Evolutionary conservation across 2,797 vertebrate species (phyloP).

Genomic region (Fundulus diaphanus): DNA sequence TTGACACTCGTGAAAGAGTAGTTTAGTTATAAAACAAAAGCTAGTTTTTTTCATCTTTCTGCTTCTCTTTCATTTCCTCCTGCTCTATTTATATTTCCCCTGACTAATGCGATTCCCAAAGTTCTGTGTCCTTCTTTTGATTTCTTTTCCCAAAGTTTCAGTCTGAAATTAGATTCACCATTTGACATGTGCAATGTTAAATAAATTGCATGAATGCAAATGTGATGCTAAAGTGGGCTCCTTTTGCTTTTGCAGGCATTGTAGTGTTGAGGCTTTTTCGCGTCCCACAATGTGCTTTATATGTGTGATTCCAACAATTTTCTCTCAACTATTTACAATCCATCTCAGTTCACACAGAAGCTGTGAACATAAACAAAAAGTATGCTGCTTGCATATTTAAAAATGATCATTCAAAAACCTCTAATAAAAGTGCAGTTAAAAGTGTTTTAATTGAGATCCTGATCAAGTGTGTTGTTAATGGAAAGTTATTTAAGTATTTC

Average conservation of each 20-base stretch:
- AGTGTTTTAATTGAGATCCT: neutral
- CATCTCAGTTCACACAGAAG: neutral
- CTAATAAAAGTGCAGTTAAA: neutral
- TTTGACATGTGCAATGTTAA: constrained; percentile 22
- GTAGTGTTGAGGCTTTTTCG: neutral
- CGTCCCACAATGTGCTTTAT: neutral
- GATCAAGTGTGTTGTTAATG: neutral
- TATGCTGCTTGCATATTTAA: neutral
- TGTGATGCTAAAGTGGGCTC: constrained; percentile 9
- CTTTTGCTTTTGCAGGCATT: constrained; percentile 17
- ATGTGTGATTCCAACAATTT: neutral
- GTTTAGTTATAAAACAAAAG: constrained; percentile 25
- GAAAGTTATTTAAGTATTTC: neutral
- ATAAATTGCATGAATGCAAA: constrained; percentile 40
- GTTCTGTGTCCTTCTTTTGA: constrained; percentile 20
- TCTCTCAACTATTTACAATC: neutral
- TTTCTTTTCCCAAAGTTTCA: constrained; percentile 35
- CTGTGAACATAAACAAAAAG: neutral
- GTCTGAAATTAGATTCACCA: constrained; percentile 41
- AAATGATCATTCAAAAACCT: neutral
- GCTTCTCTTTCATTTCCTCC: neutral
- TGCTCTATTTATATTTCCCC: neutral
- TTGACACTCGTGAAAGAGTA: constrained; percentile 1
- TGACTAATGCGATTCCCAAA: constrained; percentile 15
- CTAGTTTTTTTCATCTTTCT: constrained; percentile 10